phyloP scores from a whole-genome alignment of 2,888 invertebrate genomes.

The Thumatha senex region DNA sequence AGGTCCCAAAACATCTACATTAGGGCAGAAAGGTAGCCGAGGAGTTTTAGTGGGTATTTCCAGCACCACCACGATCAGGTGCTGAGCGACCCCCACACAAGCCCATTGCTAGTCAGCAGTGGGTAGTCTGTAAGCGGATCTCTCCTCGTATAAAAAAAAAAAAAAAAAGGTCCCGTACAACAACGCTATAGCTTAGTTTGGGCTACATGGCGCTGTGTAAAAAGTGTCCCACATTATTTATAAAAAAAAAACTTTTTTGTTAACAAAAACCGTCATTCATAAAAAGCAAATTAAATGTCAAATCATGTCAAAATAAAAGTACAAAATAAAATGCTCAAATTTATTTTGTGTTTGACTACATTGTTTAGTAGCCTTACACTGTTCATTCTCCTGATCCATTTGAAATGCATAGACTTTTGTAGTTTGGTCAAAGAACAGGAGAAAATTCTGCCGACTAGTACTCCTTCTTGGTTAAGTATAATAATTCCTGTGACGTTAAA shows the following conservation, averaged over 20 bases:
- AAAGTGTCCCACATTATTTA: too few species aligned
- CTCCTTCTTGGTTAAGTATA: not conserved
- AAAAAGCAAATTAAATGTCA: not conserved
- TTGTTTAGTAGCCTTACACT: conserved; percentile 7
- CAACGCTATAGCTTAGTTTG: too few species aligned
- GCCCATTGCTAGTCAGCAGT: too few species aligned
- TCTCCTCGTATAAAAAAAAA: too few species aligned
- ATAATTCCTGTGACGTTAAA: conserved; percentile 4
- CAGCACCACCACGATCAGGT: too few species aligned
- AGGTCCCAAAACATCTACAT: too few species aligned
- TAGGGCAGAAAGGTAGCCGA: too few species aligned
- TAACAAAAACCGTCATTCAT: not conserved
- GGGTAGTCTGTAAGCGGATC: too few species aligned
- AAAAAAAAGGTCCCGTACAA: too few species aligned
- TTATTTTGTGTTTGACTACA: conserved; percentile 8
- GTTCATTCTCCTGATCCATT: not conserved
- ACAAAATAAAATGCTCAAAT: not conserved
- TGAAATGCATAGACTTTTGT: conserved; percentile 1
- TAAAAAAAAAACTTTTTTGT: not conserved
- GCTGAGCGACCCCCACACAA: too few species aligned
- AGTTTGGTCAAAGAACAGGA: not conserved
- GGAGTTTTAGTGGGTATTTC: too few species aligned
- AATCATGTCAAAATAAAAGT: not conserved
- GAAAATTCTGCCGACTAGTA: not conserved
- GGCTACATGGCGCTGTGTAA: too few species aligned